Evolutionary conservation across 64 coral and sea anemone species (phyloP), one percentile per base, ranked within the genome.

Genomic region (Stichodactyla mertensii): DNA sequence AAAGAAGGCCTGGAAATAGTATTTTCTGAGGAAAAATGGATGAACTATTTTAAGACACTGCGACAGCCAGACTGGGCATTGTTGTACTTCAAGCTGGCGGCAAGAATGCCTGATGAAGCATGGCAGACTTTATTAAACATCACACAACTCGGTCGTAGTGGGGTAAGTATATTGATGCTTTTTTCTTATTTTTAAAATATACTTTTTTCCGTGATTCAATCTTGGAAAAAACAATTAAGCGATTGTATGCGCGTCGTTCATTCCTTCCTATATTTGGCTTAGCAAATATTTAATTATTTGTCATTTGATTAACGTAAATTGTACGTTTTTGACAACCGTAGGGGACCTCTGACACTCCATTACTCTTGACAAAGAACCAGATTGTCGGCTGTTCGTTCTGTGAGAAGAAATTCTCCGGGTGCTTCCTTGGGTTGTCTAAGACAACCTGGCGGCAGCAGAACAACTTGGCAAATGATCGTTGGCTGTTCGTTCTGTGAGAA

Each of bases 341-440:
- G 85, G 16, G 52, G 23, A 74, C 64, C 10, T 20, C 11, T 23
- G 85, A 87, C 23, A 77, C 85, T 54, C 85, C 85, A 52, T 54
- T 87, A 77, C 64, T 77, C 19, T 20, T 87, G 36, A 24, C 85
- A 31, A 87, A 87, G 23, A 87, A 87, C 69, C 26, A 87, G 55
- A 87, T 87, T n/a, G n/a, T 45, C 3, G 36, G 1, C 36, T 45
- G 36, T 45, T 45, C 36, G 36, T 45, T 45, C 36, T 45, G 36
- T 45, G 36, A 45, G 36, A 45, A 45, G 36, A 45, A 45, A 4
- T 45, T 45, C 36, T 45, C 36, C 36, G 3, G 36, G 1, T 45
- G 36, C 36, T 45, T 45, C 36, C 36, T 45, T 45, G 36, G 36
- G 36, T 45, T 45, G 36, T 45, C 36, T 45, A n/a, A n/a, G n/a